phyloP scores from a whole-genome alignment of 2,888 invertebrate species.

The Melanostoma mellinum region DNA sequence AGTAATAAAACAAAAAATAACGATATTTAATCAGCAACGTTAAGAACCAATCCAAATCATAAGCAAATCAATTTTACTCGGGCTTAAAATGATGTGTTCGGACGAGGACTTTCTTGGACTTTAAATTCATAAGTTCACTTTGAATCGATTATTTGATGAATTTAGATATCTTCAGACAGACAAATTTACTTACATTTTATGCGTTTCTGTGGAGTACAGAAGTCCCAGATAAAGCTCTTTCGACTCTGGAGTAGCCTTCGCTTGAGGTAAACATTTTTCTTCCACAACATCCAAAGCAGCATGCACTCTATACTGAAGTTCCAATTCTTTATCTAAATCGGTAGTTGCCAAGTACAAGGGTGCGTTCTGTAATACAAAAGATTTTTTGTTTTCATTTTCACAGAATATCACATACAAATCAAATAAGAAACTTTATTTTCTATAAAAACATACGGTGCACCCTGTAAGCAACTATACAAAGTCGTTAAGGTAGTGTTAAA shows the following conservation, averaged over 20 bases:
- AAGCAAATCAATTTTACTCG: too few relatives aligned
- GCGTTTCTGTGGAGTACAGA: slow-evolving; percentile 96
- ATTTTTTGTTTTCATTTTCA: too few relatives aligned
- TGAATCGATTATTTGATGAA: too few relatives aligned
- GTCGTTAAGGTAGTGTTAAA: neutral
- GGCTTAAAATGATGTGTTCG: too few relatives aligned
- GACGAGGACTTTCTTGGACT: too few relatives aligned
- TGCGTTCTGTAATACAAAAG: slow-evolving; percentile 88
- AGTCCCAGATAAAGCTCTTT: slow-evolving; percentile 95
- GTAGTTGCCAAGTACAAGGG: slow-evolving; percentile 92
- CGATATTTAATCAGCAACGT: too few relatives aligned
- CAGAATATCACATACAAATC: slow-evolving; percentile 8
- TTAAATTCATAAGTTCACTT: too few relatives aligned
- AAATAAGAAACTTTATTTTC: slow-evolving; percentile 14
- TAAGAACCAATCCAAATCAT: too few relatives aligned
- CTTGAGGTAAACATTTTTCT: slow-evolving; percentile 82
- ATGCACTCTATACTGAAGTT: slow-evolving; percentile 96
- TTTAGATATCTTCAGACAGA: too few relatives aligned
- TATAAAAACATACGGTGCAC: neutral
- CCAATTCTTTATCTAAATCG: slow-evolving; percentile 91
- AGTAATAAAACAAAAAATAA: slow-evolving; percentile 72
- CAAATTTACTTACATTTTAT: slow-evolving; percentile 91
- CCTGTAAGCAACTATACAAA: neutral
- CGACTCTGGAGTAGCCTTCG: slow-evolving; percentile 88
- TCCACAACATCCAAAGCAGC: slow-evolving; percentile 85